These are phyloP conservation scores for Syngnathus acus DNA, from an alignment of 2,797 vertebrate species.

Conservation along the genomic window DNA sequence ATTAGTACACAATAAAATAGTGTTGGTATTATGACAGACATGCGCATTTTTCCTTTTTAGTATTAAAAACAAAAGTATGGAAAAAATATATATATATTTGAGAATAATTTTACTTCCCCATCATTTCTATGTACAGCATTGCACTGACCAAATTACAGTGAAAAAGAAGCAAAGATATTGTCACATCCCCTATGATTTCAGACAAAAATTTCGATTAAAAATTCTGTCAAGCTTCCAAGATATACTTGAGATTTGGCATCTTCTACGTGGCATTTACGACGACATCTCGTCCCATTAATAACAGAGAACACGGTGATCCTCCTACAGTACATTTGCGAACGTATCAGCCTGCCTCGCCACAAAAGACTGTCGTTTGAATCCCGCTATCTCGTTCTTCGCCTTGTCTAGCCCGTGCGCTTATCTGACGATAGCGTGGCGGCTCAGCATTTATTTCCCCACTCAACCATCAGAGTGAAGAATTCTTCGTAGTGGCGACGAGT, in stretches of 20 bases:
- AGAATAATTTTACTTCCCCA: too few relatives aligned
- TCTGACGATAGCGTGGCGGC: conserved; percentile 14
- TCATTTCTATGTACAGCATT: too few relatives aligned
- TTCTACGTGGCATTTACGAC: neutral
- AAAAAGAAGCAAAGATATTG: too few relatives aligned
- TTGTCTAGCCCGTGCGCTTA: conserved; percentile 33
- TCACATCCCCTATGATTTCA: neutral
- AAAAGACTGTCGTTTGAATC: conserved; percentile 8
- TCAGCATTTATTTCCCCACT: conserved; percentile 15
- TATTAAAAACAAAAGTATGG: too few relatives aligned
- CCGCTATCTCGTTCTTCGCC: conserved; percentile 16
- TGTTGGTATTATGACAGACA: too few relatives aligned
- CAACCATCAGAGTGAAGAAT: conserved; percentile 5
- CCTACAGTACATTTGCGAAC: neutral
- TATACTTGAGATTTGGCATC: neutral
- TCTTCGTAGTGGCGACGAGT: conserved; percentile 2
- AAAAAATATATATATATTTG: too few relatives aligned
- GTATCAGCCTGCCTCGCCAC: neutral
- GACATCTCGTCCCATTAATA: neutral
- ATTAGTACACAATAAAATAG: too few relatives aligned
- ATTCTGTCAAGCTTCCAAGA: neutral
- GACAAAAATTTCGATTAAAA: too few relatives aligned
- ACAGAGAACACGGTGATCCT: neutral
- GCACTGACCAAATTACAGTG: too few relatives aligned
- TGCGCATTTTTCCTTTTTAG: too few relatives aligned